Conservation (phyloP, 2,888 invertebrate genomes). For the Orthosia cruda region DNA sequence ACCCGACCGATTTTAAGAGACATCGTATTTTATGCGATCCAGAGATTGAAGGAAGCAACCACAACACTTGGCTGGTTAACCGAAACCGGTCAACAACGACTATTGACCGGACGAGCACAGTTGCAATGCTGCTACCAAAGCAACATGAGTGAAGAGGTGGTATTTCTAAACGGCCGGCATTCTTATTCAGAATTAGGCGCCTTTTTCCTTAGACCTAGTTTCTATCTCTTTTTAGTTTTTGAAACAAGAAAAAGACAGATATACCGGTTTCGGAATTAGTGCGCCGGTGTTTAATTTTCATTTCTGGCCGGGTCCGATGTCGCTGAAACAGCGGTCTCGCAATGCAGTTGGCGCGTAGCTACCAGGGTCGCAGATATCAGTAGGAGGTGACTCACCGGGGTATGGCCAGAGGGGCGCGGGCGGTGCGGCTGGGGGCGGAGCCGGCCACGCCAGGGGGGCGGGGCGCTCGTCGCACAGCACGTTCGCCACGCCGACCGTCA, state of each 20-base stretch:
- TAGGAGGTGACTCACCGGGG: constrained; percentile 93
- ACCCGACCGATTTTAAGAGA: constrained; percentile 54
- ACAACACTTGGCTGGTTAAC: constrained; percentile 61
- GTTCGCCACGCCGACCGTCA: constrained; percentile 93
- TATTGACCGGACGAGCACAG: constrained; percentile 82
- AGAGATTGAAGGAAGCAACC: constrained; percentile 14
- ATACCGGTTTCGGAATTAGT: constrained; percentile 38
- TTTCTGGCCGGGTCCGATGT: constrained; percentile 65
- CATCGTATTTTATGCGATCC: constrained; percentile 11
- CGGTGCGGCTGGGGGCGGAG: constrained; percentile 91
- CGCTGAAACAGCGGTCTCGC: constrained; percentile 86
- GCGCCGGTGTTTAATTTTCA: constrained; percentile 59
- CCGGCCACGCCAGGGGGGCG: constrained; percentile 92
- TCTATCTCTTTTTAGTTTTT: constrained; percentile 65
- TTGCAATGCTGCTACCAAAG: constrained; percentile 90
- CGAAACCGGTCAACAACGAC: constrained; percentile 73
- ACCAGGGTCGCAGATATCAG: constrained; percentile 87
- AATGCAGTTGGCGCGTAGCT: constrained; percentile 91
- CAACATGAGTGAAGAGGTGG: constrained; percentile 84
- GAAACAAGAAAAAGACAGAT: constrained; percentile 45
- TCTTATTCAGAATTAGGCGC: constrained; percentile 72
- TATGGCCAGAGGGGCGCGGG: constrained; percentile 96
- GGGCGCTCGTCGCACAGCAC: constrained; percentile 93
- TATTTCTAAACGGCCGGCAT: constrained; percentile 74
- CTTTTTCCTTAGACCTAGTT: constrained; percentile 54